Percentiles rank a stretch among this genome's conserved stretches.
Conservation (phyloP, 2,888 invertebrate genomes). For the Xestia sexstrigata region DNA sequence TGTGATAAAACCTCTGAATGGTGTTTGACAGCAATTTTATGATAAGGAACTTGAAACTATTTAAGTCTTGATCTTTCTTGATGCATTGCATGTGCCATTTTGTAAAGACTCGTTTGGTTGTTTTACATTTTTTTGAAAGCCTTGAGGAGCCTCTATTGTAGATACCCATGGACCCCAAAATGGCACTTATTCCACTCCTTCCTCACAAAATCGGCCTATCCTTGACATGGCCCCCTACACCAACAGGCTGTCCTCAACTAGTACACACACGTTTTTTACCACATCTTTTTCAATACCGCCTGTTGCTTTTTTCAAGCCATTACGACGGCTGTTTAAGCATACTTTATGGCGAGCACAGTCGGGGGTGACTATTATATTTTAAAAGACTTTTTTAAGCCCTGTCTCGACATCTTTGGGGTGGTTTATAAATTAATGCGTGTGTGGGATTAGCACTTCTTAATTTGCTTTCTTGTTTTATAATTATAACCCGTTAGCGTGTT, state of each 20-base stretch:
- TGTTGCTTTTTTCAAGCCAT: slow-evolving; percentile 66
- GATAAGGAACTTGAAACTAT: not conserved
- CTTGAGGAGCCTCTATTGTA: not conserved
- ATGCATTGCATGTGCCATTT: not conserved
- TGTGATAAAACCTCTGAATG: not conserved
- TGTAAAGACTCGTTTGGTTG: not conserved
- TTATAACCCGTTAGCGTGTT: slow-evolving; percentile 72
- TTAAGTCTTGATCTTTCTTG: not conserved
- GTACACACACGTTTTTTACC: slow-evolving; percentile 64
- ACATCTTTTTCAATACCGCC: slow-evolving; percentile 66
- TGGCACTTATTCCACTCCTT: not conserved
- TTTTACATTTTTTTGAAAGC: not conserved
- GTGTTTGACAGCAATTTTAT: not conserved
- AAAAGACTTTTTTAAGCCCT: slow-evolving; percentile 69
- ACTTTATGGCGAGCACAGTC: slow-evolving; percentile 72
- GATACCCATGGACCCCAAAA: not conserved
- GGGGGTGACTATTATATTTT: slow-evolving; percentile 75
- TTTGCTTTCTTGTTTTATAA: slow-evolving; percentile 68
- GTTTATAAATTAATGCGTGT: slow-evolving; percentile 74
- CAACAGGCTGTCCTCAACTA: slow-evolving; percentile 32
- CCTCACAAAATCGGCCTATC: not conserved
- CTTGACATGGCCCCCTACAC: slow-evolving; percentile 13
- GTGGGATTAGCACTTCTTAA: slow-evolving; percentile 81
- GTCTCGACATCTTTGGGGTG: slow-evolving; percentile 62
- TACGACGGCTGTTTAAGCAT: slow-evolving; percentile 71